Base-by-base conservation (phyloP, 2,888 invertebrate species). In the Cataglyphis altisquamis region DNA sequence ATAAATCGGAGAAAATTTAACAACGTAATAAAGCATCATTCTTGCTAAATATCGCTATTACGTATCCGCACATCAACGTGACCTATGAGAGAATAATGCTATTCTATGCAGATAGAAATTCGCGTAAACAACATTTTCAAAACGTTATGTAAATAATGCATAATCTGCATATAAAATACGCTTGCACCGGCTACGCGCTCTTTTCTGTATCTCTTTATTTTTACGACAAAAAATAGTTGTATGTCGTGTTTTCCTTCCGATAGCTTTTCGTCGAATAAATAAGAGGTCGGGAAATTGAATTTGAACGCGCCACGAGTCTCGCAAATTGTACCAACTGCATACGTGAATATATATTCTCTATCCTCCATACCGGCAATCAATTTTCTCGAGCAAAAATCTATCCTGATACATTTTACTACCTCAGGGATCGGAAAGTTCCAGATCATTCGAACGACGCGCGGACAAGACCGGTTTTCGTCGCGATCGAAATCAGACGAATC, bases 401-500 rank as follows among this genome's bases (percentile, higher is more conserved):
- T 32, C 10, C 41, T 57, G 60, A 70, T 78, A 68, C 29, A 3
- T 60, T 78, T 68, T 70, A 68, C 78, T 32, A 60, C 70, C 32
- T 60, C 60, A 2, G 57, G 45, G 78, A 77, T 67, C 77, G 77
- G 55, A 67, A 55, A 57, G 57, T 78, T 68, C 32, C 57, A 77
- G 77, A 77, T 77, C 55, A 29, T 45, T 60, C 57, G 18, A 32
- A 55, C 67, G 77, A 41, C 48, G 48, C 48, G 48, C 57, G 57
- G 55, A 48, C 36, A 62, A 60, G 78, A 80, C 78, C 78, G 78
- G 78, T 80, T 80, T 70, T 21, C 18, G 21, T 45, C 21, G 78
- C 70, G 78, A 80, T 80, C 60, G 36, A 60, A 70, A 80, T 80
- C 78, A 36, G 78, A 60, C 70, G 36, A 74, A 64, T 39, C 60